Conservation (phyloP, 2,888 invertebrate genomes). For the Lasioglossum calceatum region DNA sequence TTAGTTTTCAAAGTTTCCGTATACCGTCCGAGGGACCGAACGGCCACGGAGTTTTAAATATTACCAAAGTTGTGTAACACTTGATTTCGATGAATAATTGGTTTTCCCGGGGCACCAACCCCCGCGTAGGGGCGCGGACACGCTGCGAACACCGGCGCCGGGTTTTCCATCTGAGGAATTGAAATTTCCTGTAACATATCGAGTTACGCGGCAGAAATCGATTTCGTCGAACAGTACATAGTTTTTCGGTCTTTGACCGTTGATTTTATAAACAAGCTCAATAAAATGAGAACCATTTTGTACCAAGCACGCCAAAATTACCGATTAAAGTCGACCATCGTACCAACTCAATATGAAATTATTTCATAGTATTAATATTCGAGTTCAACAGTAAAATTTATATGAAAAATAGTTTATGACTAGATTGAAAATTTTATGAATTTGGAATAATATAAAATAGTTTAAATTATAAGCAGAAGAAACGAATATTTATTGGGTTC, state of each 20-base stretch:
- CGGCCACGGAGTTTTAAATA: constrained; percentile 48
- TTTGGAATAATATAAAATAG: not conserved
- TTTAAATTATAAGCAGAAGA: not conserved
- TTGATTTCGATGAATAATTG: constrained; percentile 48
- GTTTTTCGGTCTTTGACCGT: not conserved
- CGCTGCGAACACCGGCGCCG: not conserved
- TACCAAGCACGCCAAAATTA: not conserved
- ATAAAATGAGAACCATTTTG: not conserved
- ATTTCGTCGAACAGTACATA: not conserved
- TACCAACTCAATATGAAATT: not conserved
- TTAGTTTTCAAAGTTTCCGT: constrained; percentile 57
- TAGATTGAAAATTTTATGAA: not conserved
- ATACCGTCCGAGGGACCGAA: constrained; percentile 36
- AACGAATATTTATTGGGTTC: not conserved
- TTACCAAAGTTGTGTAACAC: constrained; percentile 57
- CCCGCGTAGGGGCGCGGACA: not conserved
- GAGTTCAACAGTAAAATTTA: not conserved
- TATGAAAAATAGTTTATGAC: not conserved
- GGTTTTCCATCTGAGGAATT: not conserved
- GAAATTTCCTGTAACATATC: constrained; percentile 3
- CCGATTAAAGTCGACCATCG: not conserved
- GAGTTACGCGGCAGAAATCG: not conserved
- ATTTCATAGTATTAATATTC: not conserved
- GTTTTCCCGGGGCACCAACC: not conserved
- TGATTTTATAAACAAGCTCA: not conserved